Evolutionary conservation across 2,797 vertebrate species (phyloP).

Genomic region (Linurgus olivaceus): DNA sequence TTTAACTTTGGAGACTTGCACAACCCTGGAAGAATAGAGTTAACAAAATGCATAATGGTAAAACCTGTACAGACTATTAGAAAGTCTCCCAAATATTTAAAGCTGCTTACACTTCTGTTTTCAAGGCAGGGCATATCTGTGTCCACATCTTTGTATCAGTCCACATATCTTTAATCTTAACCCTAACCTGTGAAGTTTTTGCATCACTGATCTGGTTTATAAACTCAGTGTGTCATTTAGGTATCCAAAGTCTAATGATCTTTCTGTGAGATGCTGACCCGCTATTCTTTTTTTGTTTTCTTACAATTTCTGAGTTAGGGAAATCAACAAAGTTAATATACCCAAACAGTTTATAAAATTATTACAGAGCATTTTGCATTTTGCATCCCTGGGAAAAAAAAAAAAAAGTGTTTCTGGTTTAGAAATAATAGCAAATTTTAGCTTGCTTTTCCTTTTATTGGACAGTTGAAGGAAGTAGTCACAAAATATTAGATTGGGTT

Average conservation of each 20-base stretch:
- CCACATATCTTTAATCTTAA: not conserved
- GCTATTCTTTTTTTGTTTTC: not conserved
- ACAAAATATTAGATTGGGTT: not conserved
- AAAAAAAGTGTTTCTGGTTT: not conserved
- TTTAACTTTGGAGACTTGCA: constrained; percentile 9
- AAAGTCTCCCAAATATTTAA: constrained; percentile 3
- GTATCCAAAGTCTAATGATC: not conserved
- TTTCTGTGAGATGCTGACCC: not conserved
- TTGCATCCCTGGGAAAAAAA: not conserved
- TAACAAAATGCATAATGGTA: not conserved
- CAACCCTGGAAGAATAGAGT: not conserved
- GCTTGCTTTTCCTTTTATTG: not conserved
- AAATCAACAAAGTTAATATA: not conserved
- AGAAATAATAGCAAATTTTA: not conserved
- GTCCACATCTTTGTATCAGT: not conserved
- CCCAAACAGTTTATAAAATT: not conserved
- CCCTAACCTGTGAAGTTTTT: not conserved
- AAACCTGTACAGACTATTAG: not conserved
- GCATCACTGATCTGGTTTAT: not conserved
- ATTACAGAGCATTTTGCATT: not conserved
- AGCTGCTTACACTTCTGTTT: not conserved
- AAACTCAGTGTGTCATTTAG: not conserved
- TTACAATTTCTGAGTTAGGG: not conserved
- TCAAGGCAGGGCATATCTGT: not conserved
- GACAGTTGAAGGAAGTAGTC: not conserved